Evolutionary conservation across 2,888 invertebrate genomes (phyloP).

Genomic region (Lithophane ornitopus): DNA sequence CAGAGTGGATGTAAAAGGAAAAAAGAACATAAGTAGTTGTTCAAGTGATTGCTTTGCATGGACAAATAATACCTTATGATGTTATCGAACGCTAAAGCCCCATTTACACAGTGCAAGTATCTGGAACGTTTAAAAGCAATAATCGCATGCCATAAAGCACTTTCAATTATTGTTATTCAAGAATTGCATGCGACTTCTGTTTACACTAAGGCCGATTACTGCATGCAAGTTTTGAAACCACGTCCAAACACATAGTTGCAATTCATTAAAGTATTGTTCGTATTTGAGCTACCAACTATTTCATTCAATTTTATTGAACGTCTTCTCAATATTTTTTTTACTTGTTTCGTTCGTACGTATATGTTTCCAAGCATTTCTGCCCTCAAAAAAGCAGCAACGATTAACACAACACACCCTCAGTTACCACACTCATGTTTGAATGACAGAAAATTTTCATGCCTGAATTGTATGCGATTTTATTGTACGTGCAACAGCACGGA

Average conservation of each 20-base stretch:
- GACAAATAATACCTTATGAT: constrained; percentile 11
- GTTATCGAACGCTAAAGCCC: neutral
- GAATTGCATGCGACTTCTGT: neutral
- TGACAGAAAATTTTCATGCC: neutral
- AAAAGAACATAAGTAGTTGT: constrained; percentile 34
- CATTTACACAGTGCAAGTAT: neutral
- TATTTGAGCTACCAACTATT: neutral
- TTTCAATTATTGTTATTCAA: neutral
- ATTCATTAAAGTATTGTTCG: neutral
- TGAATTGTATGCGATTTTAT: neutral
- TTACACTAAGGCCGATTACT: neutral
- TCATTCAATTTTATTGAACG: neutral
- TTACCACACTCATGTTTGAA: neutral
- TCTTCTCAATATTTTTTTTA: neutral
- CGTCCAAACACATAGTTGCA: neutral
- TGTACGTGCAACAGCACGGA: too few species aligned
- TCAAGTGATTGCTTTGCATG: constrained; percentile 33
- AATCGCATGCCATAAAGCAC: neutral
- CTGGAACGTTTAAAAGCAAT: neutral
- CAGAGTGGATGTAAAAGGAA: constrained; percentile 8
- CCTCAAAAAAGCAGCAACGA: neutral
- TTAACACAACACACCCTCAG: neutral
- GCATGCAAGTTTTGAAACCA: neutral
- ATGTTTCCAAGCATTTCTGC: neutral
- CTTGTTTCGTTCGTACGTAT: neutral